A percentile compares a stretch with the other conserved stretches of the same genome.
Evolutionary conservation across 2,888 invertebrate genomes (phyloP).

Genomic region (Monopis laevigella): DNA sequence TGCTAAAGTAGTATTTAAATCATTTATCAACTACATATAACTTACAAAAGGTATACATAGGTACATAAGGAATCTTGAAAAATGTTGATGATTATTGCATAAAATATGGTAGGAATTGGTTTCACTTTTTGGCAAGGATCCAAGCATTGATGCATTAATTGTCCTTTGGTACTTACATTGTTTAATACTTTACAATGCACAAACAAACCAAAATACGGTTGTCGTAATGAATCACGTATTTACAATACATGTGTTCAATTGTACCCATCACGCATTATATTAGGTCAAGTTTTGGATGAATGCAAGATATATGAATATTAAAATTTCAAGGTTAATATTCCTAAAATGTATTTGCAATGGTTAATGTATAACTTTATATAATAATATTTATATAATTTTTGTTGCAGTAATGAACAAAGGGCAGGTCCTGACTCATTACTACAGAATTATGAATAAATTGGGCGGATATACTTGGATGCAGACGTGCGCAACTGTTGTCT

Average conservation of each 20-base stretch:
- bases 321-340: no score
- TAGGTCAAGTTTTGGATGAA: slow-evolving; percentile 1
- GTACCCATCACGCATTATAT: slow-evolving; percentile 11
- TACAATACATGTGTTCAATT: slow-evolving; percentile 53
- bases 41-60: no score
- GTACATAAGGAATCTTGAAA: no score
- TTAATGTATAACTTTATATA: no score
- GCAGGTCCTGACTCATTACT: slow-evolving; percentile 95
- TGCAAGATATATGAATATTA: no score
- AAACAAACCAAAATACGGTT: slow-evolving; percentile 54
- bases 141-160: no score
- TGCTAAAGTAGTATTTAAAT: no score
- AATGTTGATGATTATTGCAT: no score
- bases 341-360: no score
- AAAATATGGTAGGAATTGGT: slow-evolving; percentile 26
- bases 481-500: slow-evolving; percentile 96
- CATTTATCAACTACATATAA: no score
- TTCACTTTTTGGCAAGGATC: slow-evolving; percentile 48
- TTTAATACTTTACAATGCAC: slow-evolving; percentile 51
- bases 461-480: slow-evolving; percentile 98
- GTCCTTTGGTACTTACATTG: background rate
- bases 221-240: slow-evolving; percentile 62
- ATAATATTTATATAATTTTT: slow-evolving; percentile 19
- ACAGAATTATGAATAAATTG: slow-evolving; percentile 94
- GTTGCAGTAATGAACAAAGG: slow-evolving; percentile 93